A percentile compares a stretch with the other conserved stretches of the same genome.
Conservation (phyloP, 2,113 vertebrate species). For the Petrocephalus microphthalmus region DNA sequence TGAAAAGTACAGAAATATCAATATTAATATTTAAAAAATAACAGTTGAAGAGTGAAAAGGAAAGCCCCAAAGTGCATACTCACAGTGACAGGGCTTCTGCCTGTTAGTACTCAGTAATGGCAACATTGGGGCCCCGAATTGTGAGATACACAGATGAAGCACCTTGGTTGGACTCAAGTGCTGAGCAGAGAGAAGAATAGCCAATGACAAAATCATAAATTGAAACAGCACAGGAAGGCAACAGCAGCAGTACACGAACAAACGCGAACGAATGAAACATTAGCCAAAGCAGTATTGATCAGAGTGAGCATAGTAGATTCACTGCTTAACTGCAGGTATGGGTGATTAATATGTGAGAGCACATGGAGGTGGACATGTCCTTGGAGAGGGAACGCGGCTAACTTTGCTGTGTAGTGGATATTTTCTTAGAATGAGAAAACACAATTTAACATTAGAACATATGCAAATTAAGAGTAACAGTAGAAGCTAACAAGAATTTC, state of each 20-base stretch:
- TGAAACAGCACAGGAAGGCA: background rate
- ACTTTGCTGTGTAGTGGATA: too few species aligned
- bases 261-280: background rate
- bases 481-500: background rate
- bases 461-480: background rate
- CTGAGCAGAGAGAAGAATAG: background rate
- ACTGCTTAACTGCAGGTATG: too few species aligned
- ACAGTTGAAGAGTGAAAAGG: background rate
- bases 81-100: background rate
- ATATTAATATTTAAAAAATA: background rate
- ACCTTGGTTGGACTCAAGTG: background rate
- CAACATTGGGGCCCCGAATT: background rate
- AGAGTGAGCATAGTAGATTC: background rate
- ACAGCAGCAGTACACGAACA: background rate
- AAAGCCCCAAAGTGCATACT: background rate
- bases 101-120: background rate
- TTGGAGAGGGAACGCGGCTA: too few species aligned
- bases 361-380: too few species aligned
- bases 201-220: background rate
- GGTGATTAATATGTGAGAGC: too few species aligned
- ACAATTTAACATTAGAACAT: background rate
- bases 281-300: background rate
- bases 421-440: background rate
- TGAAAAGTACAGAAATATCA: background rate
- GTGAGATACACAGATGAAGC: background rate